Evolutionary conservation across 1,140 invertebrate species (phyloP), one percentile per base, ranked within the genome.

Genomic region (Pentalonia nigronervosa): DNA sequence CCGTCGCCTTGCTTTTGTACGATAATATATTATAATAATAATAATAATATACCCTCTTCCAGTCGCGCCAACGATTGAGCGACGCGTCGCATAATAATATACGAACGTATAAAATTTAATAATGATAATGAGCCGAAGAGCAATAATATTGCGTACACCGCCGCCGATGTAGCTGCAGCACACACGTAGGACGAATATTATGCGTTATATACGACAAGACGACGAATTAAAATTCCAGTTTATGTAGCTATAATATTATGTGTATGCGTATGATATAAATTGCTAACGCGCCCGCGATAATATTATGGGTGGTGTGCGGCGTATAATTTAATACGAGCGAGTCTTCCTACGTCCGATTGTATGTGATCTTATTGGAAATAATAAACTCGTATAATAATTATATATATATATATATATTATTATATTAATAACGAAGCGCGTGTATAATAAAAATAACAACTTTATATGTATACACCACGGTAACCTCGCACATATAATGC

Each of bases 301-400:
- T 76, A 53, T 81, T n/a, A 41, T 41, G 11, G 34, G 23, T 83
- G 23, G 36, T 91, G 45, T 34, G 41, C 56, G 48, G 17, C 48
- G 36, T 45, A 76, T 91, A 56, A 90, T 90, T 53, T 41, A 91
- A 90, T 36, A 41, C 53, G 17, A 20, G 17, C 41, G 45, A 45
- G 25, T 0, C 90, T 91, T 76, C 90, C 90, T 91, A 91, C 90
- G 41, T 76, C 60, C 8, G 50, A 21, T n/a, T 14, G 90, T 91
- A 41, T 41, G 90, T 76, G 90, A 91, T 91, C 56, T 91, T 76
- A 91, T 76, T 91, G 90, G 47, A 91, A 41, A 90, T 53, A 36
- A 87, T 87, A 87, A 45, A 84, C 25, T 20, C 25, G 41, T 47
- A 47, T n/a, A 48, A 47, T 47, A 48, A 76, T n/a, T n/a, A 76